Evolutionary conservation across 2,113 vertebrate genomes (phyloP), one percentile per base, ranked within the genome.

Genomic region (Cryptomyrus ogoouensis): DNA sequence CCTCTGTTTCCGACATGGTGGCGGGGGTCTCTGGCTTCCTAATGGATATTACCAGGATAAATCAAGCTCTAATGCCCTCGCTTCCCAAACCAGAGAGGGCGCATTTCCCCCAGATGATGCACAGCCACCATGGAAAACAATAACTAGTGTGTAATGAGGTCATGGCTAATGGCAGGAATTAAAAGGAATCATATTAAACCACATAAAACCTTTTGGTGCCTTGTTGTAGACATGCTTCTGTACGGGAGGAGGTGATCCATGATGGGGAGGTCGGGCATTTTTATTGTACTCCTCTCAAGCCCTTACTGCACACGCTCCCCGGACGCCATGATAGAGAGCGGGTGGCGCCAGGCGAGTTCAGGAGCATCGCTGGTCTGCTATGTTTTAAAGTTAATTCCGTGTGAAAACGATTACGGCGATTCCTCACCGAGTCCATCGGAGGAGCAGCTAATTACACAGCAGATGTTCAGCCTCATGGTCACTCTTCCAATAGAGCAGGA

Each of bases 41-140:
- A 93, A 94, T 92, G 91, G 93, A 93, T 95, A 95, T 95, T 94
- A 94, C 91, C 35, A 92, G 94, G 92, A 95, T 95, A 95, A 95
- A 95, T 95, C 94, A 94, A 91, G 93, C 93, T 92, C 94, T 91
- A 89, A 92, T 93, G 92, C 93, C 93, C 87, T 19, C 5, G 6
- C 7, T 58, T 88, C 87, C 39, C 31, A 35, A 52, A 87, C 50
- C 50, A 5, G 31, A 35, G 13, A 1, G 12, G 24, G 27, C 13
- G 85, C 50, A 53, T 53, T 87, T 35, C 31, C 50, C 21, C 27
- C 31, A 53, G 31, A 39, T 39, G 50, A 87, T 27, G 13, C 50
- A 15, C 49, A 13, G 50, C 15, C 85, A 52, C 49, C n/a, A 35
- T 15, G 31, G 85, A 53, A 27, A 87, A 87, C 50, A 87, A 53